Evolutionary conservation across 2,888 invertebrate species (phyloP).

Genomic region (Agriopis leucophaearia): DNA sequence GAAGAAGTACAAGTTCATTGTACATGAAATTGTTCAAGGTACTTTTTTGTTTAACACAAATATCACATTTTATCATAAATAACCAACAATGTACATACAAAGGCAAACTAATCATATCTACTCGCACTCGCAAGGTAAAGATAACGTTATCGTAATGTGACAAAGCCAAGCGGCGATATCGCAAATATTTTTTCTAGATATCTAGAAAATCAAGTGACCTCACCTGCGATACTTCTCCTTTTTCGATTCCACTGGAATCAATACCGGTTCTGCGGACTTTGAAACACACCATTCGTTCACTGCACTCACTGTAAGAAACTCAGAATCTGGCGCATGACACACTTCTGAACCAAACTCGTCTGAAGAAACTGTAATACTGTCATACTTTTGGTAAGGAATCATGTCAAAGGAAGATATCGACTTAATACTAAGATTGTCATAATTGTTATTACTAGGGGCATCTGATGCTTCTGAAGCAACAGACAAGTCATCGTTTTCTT

Average conservation of each 20-base stretch:
- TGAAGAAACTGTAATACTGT: constrained; percentile 82
- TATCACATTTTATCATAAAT: constrained; percentile 34
- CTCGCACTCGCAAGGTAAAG: constrained; percentile 62
- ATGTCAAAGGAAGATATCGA: constrained; percentile 82
- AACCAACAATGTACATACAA: constrained; percentile 50
- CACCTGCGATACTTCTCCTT: constrained; percentile 85
- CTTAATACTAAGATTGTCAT: constrained; percentile 84
- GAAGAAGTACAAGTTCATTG: neutral
- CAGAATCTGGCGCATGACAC: constrained; percentile 80
- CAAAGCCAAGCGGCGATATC: constrained; percentile 71
- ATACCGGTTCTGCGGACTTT: constrained; percentile 75
- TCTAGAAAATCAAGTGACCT: constrained; percentile 67
- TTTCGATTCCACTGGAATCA: constrained; percentile 80
- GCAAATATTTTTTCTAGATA: constrained; percentile 69
- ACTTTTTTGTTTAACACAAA: constrained; percentile 29
- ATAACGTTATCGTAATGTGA: constrained; percentile 72
- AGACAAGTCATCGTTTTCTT: constrained; percentile 71
- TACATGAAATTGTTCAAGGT: constrained; percentile 27
- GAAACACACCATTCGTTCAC: constrained; percentile 84
- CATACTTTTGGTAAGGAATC: constrained; percentile 83
- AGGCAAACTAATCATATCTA: constrained; percentile 67
- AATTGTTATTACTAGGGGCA: constrained; percentile 69
- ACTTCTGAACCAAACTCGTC: constrained; percentile 84
- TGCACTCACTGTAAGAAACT: constrained; percentile 83
- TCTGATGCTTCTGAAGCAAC: constrained; percentile 71